Evolutionary conservation across 2,797 vertebrate genomes (phyloP).

Genomic region (Anguilla obscura): DNA sequence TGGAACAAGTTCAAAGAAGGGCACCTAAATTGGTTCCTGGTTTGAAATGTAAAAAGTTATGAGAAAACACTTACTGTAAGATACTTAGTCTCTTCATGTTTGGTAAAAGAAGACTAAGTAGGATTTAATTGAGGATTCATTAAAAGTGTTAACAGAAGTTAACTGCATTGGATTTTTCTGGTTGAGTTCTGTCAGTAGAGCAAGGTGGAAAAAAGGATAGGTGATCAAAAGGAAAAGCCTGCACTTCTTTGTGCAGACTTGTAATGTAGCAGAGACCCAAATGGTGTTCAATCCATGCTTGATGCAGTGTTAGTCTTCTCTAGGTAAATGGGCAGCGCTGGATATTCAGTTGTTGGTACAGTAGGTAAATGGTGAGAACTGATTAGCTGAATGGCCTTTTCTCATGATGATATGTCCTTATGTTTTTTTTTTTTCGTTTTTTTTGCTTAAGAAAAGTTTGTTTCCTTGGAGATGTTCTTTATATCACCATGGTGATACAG

Average conservation of each 20-base stretch:
- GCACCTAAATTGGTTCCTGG: too few species aligned
- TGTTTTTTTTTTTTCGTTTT: not conserved
- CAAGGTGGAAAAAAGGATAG: not conserved
- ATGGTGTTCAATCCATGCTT: too few species aligned
- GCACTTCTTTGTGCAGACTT: not conserved
- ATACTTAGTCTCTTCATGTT: not conserved
- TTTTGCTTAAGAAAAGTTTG: not conserved
- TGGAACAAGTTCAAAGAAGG: too few species aligned
- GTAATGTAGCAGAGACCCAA: not conserved
- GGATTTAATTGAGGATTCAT: not conserved
- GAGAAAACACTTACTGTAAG: too few species aligned
- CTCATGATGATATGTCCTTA: not conserved
- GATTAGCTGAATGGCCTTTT: not conserved
- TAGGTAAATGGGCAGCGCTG: too few species aligned
- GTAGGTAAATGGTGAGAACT: not conserved
- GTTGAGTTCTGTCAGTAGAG: not conserved
- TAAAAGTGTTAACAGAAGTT: not conserved
- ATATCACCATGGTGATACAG: not conserved
- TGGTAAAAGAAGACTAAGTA: not conserved
- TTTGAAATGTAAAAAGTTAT: too few species aligned
- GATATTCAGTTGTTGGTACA: too few species aligned
- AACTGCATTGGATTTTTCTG: not conserved
- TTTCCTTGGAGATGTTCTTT: not conserved
- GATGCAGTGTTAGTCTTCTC: too few species aligned
- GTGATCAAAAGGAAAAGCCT: not conserved